A percentile compares a stretch with the other conserved stretches of the same genome.
Evolutionary conservation across 2,888 invertebrate genomes (phyloP).

Genomic region (Podabrus alpinus): DNA sequence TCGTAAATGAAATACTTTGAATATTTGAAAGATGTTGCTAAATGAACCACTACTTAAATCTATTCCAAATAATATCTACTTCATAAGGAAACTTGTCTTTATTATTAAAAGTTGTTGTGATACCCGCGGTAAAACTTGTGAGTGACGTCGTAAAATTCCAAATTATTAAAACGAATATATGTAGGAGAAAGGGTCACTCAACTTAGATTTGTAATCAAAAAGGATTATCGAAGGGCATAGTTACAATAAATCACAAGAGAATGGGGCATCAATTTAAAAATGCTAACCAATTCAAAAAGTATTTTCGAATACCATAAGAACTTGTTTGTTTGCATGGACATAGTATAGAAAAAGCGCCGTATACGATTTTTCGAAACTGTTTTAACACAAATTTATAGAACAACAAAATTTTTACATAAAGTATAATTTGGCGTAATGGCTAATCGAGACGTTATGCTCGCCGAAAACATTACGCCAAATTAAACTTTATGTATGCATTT

Average conservation of each 20-base stretch:
- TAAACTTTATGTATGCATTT: no score
- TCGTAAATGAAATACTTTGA: neutral
- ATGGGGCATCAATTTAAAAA: neutral
- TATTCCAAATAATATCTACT: neutral
- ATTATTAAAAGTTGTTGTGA: neutral
- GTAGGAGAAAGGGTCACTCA: neutral
- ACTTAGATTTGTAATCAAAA: neutral
- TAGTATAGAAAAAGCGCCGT: no score
- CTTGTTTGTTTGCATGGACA: no score
- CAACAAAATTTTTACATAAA: no score
- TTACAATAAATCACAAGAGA: neutral
- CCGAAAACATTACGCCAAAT: no score
- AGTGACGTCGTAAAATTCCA: neutral
- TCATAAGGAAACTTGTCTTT: neutral
- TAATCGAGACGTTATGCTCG: no score
- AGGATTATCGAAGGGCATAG: neutral
- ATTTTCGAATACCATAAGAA: no score
- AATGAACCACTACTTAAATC: neutral
- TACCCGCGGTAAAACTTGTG: neutral
- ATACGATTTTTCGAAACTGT: no score
- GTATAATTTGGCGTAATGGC: no score
- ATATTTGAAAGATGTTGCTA: neutral
- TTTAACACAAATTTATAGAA: no score
- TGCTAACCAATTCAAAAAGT: neutral
- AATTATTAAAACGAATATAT: neutral